phyloP scores from a whole-genome alignment of 2,113 vertebrate species.

The Setophaga kirtlandii region DNA sequence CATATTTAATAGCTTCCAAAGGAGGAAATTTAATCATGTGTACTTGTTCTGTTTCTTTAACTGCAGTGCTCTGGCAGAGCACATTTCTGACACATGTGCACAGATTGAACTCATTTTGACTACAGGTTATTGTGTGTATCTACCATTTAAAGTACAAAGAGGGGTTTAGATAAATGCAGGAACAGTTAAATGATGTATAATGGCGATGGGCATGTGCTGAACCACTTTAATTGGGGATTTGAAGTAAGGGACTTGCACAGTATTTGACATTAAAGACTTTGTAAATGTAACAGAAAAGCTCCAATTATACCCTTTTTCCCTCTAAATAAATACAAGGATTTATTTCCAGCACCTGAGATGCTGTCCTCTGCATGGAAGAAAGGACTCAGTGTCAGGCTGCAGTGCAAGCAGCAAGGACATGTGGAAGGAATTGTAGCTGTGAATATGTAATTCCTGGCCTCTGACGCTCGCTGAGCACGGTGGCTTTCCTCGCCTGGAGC shows the following conservation, averaged over 20 bases:
- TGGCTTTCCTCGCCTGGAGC: slow-evolving; percentile 23
- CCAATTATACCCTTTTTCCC: slow-evolving; percentile 5
- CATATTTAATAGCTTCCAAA: slow-evolving; percentile 53
- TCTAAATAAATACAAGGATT: background rate
- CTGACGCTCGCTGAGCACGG: rapidly evolving
- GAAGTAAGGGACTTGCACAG: background rate
- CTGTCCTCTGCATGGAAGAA: background rate
- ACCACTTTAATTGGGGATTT: background rate
- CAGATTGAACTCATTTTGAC: background rate
- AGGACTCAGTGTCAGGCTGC: slow-evolving; percentile 23
- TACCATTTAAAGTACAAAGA: background rate
- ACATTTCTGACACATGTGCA: background rate
- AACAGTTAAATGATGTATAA: background rate
- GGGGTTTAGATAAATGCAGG: background rate
- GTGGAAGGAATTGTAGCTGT: slow-evolving; percentile 32
- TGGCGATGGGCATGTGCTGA: background rate
- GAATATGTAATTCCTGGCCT: slow-evolving; percentile 43
- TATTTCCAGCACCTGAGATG: slow-evolving; percentile 8
- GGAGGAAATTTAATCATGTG: slow-evolving; percentile 42
- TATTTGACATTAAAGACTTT: background rate
- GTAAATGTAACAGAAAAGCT: background rate
- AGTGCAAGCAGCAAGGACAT: background rate
- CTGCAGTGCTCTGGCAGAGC: slow-evolving; percentile 25
- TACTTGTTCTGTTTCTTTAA: slow-evolving; percentile 38
- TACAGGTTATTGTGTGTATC: background rate